Percentiles rank a stretch among this genome's conserved stretches.
phyloP scores from a whole-genome alignment of 1,140 invertebrate species.

The Rhynchophorus ferrugineus region DNA sequence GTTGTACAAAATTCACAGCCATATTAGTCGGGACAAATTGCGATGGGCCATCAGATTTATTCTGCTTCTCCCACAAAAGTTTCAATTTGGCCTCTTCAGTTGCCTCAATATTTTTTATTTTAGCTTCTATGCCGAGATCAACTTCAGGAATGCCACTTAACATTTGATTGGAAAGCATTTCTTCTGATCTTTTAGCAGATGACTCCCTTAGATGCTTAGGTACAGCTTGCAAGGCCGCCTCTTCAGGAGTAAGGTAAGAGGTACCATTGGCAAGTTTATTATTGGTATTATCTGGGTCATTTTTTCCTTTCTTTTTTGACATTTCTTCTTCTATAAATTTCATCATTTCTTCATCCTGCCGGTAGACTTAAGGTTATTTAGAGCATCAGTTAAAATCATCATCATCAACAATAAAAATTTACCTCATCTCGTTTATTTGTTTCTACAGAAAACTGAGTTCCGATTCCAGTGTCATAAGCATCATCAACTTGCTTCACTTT shows the following conservation, averaged over 20 bases:
- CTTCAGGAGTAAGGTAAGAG: conserved; percentile 74
- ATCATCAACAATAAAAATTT: too few species aligned
- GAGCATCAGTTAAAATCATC: too few species aligned
- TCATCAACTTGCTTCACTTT: conserved; percentile 70
- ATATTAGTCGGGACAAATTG: conserved; percentile 96
- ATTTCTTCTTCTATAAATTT: conserved; percentile 95
- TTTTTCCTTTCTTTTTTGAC: conserved; percentile 73
- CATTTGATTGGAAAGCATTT: conserved; percentile 99
- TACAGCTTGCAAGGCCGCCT: conserved; percentile 74
- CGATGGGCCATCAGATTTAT: conserved; percentile 89
- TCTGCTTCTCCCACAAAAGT: conserved; percentile 78
- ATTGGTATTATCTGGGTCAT: conserved; percentile 35
- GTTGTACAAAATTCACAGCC: conserved; percentile 96
- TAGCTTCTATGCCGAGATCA: conserved; percentile 96
- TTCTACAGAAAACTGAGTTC: conserved; percentile 96
- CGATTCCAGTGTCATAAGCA: conserved; percentile 83
- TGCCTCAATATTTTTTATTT: conserved; percentile 96
- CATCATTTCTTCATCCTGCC: conserved; percentile 93
- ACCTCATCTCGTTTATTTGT: conserved; percentile 93
- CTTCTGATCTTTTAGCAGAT: conserved; percentile 80
- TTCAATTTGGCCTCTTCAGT: conserved; percentile 96
- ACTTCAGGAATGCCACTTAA: conserved; percentile 99
- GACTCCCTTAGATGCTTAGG: conserved; percentile 81
- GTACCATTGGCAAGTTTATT: conserved; percentile 42
- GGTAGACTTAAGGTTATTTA: neutral